These are phyloP conservation scores for Psilanteris sp. DNA, from an alignment of 1,140 invertebrate genomes.

Conservation along the genomic window DNA sequence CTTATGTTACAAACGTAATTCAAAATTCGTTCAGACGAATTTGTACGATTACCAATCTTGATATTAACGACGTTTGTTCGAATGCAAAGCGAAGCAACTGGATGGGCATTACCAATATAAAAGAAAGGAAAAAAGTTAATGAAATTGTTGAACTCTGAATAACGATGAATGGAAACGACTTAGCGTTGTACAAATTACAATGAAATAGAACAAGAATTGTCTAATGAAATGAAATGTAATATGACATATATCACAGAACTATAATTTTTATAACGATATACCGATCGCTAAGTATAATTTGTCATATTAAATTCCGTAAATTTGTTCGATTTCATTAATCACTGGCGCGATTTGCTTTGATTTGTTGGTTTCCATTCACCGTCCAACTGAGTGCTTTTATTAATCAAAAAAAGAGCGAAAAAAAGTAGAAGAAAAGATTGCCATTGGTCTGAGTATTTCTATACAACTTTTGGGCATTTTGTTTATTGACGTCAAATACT, in stretches of 20 bases:
- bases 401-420: slow-evolving; percentile 17
- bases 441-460: neutral
- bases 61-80: too few species aligned
- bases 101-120: slow-evolving; percentile 34
- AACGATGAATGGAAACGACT: slow-evolving; percentile 2
- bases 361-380: slow-evolving; percentile 19
- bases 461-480: slow-evolving; percentile 38
- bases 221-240: slow-evolving; percentile 34
- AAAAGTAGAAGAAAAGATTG: too few species aligned
- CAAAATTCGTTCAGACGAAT: too few species aligned
- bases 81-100: neutral
- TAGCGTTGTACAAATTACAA: slow-evolving; percentile 40
- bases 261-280: slow-evolving; percentile 61
- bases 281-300: slow-evolving; percentile 51
- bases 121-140: neutral
- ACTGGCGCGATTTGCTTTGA: slow-evolving; percentile 37
- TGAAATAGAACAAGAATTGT: slow-evolving; percentile 37
- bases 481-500: slow-evolving; percentile 24
- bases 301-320: slow-evolving; percentile 45
- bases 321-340: slow-evolving; percentile 55
- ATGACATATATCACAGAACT: slow-evolving; percentile 52
- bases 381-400: slow-evolving; percentile 1
- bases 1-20: too few species aligned
- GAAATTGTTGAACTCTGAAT: slow-evolving; percentile 17
- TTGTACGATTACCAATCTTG: too few species aligned